phyloP scores from a whole-genome alignment of 2,797 vertebrate genomes.

The Fringilla coelebs region DNA sequence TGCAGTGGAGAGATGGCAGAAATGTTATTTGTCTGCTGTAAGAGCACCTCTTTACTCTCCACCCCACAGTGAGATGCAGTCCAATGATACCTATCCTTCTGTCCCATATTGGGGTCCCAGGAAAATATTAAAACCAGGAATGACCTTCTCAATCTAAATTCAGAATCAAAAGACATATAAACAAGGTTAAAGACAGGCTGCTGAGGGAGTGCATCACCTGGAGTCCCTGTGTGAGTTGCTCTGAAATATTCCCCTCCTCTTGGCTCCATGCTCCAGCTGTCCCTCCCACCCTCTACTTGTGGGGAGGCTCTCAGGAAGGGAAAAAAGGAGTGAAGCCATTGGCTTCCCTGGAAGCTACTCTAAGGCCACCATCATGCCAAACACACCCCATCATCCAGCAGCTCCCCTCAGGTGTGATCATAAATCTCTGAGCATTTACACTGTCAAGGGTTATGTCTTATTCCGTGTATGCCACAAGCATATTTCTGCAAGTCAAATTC shows the following conservation, averaged over 20 bases:
- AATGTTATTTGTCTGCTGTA: not conserved
- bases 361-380: not conserved
- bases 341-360: not conserved
- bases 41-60: not conserved
- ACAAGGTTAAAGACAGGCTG: not conserved
- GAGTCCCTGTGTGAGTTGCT: not conserved
- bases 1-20: not conserved
- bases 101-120: not conserved
- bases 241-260: not conserved
- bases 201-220: not conserved
- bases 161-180: not conserved
- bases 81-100: not conserved
- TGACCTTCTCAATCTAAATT: not conserved
- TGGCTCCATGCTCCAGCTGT: not conserved
- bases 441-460: not conserved
- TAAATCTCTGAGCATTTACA: conserved; percentile 16
- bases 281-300: no score
- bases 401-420: not conserved
- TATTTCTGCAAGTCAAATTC: conserved; percentile 19
- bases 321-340: not conserved
- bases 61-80: not conserved
- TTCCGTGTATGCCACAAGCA: not conserved
- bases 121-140: not conserved
- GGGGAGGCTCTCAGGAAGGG: not conserved
- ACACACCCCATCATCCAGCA: not conserved